A percentile compares a stretch with the other conserved stretches of the same genome.
Evolutionary conservation across 2,888 invertebrate genomes (phyloP).

Genomic region (Lasioglossum villosulum): DNA sequence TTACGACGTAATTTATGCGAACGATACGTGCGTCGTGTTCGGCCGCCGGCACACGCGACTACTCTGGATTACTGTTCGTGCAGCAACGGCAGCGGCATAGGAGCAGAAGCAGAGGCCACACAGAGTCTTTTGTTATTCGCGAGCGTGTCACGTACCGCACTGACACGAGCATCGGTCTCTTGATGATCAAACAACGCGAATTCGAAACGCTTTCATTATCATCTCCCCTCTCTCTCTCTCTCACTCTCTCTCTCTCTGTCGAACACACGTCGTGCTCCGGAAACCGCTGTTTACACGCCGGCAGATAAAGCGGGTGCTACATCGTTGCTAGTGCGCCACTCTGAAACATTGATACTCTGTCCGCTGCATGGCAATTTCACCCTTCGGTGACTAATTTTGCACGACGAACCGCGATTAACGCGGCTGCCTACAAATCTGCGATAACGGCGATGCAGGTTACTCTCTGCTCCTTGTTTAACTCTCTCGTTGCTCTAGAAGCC

Average conservation of each 20-base stretch:
- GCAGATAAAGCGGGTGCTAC: not conserved
- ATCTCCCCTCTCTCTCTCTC: not conserved
- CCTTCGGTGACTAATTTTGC: not conserved
- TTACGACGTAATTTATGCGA: slow-evolving; percentile 42
- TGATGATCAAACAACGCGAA: slow-evolving; percentile 3
- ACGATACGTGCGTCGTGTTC: slow-evolving; percentile 27
- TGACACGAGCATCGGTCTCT: not conserved
- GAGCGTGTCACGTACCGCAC: slow-evolving; percentile 21
- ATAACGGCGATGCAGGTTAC: not conserved
- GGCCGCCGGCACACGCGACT: slow-evolving; percentile 3
- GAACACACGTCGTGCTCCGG: not conserved
- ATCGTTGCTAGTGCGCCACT: not conserved
- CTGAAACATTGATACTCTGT: not conserved
- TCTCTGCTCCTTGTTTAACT: not conserved
- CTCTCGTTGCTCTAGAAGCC: too few relatives aligned
- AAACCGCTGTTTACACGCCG: not conserved
- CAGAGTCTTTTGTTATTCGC: not conserved
- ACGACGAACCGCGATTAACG: not conserved
- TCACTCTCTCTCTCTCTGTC: not conserved
- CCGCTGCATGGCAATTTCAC: not conserved
- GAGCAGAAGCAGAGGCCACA: not conserved
- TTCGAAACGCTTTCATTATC: slow-evolving; percentile 9
- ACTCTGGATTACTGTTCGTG: slow-evolving; percentile 16
- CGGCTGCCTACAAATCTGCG: not conserved
- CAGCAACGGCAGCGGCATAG: not conserved